These are phyloP conservation scores for Brachypalpus laphriformis DNA, from an alignment of 2,888 invertebrate species.

Conservation along the genomic window DNA sequence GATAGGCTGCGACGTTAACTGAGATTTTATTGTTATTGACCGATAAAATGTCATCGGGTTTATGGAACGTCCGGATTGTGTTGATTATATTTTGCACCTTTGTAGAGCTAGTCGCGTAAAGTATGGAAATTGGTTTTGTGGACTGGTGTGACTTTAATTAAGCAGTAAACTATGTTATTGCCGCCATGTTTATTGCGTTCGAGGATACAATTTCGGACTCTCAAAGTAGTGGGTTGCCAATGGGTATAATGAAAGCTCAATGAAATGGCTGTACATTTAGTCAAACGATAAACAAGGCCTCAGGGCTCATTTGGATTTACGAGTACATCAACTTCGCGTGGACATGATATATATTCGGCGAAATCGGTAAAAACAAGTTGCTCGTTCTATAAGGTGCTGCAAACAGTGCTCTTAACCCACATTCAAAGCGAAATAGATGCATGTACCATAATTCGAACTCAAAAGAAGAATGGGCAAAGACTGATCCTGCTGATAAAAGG, in stretches of 20 bases:
- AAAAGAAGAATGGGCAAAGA: too few relatives aligned
- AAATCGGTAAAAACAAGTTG: too few relatives aligned
- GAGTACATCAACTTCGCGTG: too few relatives aligned
- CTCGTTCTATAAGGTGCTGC: too few relatives aligned
- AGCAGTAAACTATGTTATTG: background rate
- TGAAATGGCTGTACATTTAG: too few relatives aligned
- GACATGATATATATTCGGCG: too few relatives aligned
- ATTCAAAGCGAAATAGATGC: too few relatives aligned
- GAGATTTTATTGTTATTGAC: slow-evolving; percentile 26
- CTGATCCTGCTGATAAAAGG: too few relatives aligned
- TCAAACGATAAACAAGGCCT: too few relatives aligned
- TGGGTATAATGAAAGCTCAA: background rate
- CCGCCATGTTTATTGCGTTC: background rate
- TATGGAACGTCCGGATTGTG: slow-evolving; percentile 22
- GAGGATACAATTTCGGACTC: background rate
- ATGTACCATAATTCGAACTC: too few relatives aligned
- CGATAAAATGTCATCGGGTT: slow-evolving; percentile 34
- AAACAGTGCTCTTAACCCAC: too few relatives aligned
- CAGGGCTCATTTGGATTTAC: too few relatives aligned
- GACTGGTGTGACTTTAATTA: background rate
- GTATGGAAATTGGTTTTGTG: slow-evolving; percentile 4
- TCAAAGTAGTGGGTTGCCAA: background rate
- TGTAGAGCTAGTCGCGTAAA: background rate
- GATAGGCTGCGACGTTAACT: background rate
- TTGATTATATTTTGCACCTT: background rate